Percentiles rank a stretch among this genome's conserved stretches.
Conservation (phyloP, 2,113 vertebrate species). For the Gallinago paraguaiae region DNA sequence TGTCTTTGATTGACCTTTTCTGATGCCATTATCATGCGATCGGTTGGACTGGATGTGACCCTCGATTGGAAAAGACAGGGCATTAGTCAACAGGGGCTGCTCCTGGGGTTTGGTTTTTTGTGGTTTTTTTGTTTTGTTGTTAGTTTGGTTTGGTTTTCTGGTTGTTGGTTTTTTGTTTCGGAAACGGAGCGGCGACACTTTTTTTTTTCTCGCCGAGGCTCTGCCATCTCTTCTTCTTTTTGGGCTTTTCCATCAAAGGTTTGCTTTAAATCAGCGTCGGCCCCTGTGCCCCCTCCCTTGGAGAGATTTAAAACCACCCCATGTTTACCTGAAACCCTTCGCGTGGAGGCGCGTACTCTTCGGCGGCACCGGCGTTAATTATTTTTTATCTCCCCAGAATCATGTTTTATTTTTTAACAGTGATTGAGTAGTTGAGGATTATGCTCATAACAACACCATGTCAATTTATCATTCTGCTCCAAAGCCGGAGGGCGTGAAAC, state of each 20-base stretch:
- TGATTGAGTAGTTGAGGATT: slow-evolving; percentile 57
- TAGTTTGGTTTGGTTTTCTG: too few species aligned
- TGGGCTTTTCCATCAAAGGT: background rate
- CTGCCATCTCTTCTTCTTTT: background rate
- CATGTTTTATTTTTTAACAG: slow-evolving; percentile 59
- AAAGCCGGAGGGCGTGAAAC: slow-evolving; percentile 50
- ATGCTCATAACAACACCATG: slow-evolving; percentile 40
- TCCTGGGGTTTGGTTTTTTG: slow-evolving; percentile 39
- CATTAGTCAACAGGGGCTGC: slow-evolving; percentile 77
- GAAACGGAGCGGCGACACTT: background rate
- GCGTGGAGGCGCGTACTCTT: background rate
- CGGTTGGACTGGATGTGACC: slow-evolving; percentile 80
- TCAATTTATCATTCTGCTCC: slow-evolving; percentile 58
- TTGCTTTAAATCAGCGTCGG: background rate
- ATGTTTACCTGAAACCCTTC: background rate
- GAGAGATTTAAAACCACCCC: background rate
- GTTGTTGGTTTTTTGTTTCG: slow-evolving; percentile 8
- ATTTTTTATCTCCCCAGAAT: slow-evolving; percentile 62
- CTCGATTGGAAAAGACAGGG: slow-evolving; percentile 76
- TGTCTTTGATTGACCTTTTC: slow-evolving; percentile 87
- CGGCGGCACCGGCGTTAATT: slow-evolving; percentile 39
- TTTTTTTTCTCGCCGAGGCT: background rate
- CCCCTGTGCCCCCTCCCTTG: background rate
- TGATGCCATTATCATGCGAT: slow-evolving; percentile 81
- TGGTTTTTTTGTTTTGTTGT: too few species aligned